phyloP scores from a whole-genome alignment of 2,113 vertebrate genomes.

The Copsychus sechellarum region DNA sequence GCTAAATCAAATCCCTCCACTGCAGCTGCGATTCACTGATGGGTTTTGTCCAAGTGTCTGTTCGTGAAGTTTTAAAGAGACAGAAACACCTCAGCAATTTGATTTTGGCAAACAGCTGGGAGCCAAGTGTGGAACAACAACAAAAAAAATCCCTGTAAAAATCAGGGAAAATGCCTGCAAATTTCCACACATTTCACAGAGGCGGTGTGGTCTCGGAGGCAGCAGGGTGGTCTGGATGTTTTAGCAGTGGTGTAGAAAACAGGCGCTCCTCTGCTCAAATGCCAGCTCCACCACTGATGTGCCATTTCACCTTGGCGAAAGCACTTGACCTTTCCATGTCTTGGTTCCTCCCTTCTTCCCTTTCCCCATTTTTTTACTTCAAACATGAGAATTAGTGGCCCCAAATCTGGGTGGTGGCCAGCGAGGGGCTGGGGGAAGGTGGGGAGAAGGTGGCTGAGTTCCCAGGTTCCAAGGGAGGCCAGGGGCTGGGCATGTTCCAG shows the following conservation, averaged over 20 bases:
- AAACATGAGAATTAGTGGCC: constrained; percentile 27
- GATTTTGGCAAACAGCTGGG: constrained; percentile 75
- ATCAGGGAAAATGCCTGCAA: constrained; percentile 71
- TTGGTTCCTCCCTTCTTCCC: not conserved
- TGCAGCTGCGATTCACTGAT: constrained; percentile 43
- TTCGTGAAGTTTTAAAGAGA: constrained; percentile 66
- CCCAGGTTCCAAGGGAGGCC: constrained; percentile 58
- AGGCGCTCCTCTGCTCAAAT: not conserved
- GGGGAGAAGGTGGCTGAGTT: constrained; percentile 73
- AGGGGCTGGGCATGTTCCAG: constrained; percentile 53
- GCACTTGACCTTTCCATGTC: not conserved
- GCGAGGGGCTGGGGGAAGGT: constrained; percentile 69
- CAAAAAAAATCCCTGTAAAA: constrained; percentile 74
- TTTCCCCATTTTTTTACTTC: not conserved
- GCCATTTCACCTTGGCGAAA: not conserved
- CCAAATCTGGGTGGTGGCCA: constrained; percentile 40
- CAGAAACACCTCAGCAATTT: constrained; percentile 72
- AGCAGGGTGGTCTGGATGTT: constrained; percentile 73
- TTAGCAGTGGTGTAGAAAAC: constrained; percentile 44
- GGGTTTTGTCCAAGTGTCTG: constrained; percentile 63
- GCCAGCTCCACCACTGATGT: constrained; percentile 21
- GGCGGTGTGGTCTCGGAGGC: constrained; percentile 63
- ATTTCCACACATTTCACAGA: constrained; percentile 76
- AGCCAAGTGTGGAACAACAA: constrained; percentile 71
- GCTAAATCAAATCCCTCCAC: not conserved